Conservation (phyloP, 1,140 invertebrate species). For the Drosophila pectinifera region DNA sequence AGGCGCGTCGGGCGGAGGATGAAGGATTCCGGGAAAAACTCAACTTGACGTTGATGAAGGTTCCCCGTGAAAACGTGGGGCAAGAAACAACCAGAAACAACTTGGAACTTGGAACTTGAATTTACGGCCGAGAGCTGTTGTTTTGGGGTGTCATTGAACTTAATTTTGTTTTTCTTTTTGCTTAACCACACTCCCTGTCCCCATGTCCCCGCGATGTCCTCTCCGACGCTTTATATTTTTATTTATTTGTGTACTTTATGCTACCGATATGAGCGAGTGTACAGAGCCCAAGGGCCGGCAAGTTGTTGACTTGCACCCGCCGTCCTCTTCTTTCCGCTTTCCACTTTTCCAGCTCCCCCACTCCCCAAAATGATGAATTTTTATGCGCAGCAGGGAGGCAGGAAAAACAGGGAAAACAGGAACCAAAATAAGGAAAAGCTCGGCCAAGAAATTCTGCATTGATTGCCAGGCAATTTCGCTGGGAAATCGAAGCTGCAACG, state of each 20-base stretch:
- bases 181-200: slow-evolving; percentile 19
- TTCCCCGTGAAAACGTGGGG: slow-evolving; percentile 32
- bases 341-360: not conserved
- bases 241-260: slow-evolving; percentile 80
- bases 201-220: not conserved
- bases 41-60: slow-evolving; percentile 73
- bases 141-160: slow-evolving; percentile 80
- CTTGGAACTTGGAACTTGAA: slow-evolving; percentile 44
- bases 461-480: slow-evolving; percentile 6
- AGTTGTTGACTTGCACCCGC: slow-evolving; percentile 66
- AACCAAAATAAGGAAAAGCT: slow-evolving; percentile 22
- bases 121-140: slow-evolving; percentile 59
- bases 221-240: slow-evolving; percentile 61
- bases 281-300: slow-evolving; percentile 37
- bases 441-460: slow-evolving; percentile 14
- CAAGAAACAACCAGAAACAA: slow-evolving; percentile 30
- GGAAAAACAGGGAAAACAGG: slow-evolving; percentile 20
- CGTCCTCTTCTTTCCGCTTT: not conserved
- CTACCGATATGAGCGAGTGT: slow-evolving; percentile 56
- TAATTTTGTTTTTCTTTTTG: slow-evolving; percentile 70
- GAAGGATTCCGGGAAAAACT: slow-evolving; percentile 23
- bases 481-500: slow-evolving; percentile 15
- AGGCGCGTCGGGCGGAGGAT: slow-evolving; percentile 13
- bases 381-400: slow-evolving; percentile 20
- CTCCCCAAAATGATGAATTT: slow-evolving; percentile 61